Percentiles rank a stretch among this genome's conserved stretches.
phyloP scores from a whole-genome alignment of 2,113 vertebrate genomes.

The Sarotherodon lohbergeri region DNA sequence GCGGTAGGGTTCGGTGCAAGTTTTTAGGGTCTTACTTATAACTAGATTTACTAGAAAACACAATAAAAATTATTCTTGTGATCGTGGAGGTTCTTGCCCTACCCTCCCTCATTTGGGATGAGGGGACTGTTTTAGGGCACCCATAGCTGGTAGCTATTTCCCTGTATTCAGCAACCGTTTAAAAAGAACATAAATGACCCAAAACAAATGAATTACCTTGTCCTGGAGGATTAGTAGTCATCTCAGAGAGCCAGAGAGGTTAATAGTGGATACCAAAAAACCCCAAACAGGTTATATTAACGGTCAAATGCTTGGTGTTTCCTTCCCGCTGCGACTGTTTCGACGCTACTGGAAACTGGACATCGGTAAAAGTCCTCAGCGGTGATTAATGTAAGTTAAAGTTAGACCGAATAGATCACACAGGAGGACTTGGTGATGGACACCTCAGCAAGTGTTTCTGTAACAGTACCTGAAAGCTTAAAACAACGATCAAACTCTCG shows the following conservation, averaged over 20 bases:
- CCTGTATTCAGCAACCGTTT: neutral
- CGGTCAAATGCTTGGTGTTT: neutral
- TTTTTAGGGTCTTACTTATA: neutral
- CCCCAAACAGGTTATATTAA: neutral
- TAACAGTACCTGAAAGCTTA: neutral
- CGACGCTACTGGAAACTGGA: neutral
- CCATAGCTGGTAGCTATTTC: neutral
- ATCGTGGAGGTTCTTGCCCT: neutral
- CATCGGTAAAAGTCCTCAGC: neutral
- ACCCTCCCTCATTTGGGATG: too few relatives aligned
- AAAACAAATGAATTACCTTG: slow-evolving; percentile 26
- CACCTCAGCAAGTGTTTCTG: neutral
- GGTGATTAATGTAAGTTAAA: neutral
- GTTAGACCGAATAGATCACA: neutral
- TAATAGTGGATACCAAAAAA: neutral
- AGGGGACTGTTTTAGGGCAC: neutral
- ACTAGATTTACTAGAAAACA: neutral
- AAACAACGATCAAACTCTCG: neutral
- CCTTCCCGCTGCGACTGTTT: neutral
- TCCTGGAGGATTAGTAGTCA: slow-evolving; percentile 76
- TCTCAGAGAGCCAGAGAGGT: slow-evolving; percentile 26
- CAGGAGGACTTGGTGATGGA: neutral
- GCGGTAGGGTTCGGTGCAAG: neutral
- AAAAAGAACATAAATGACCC: neutral
- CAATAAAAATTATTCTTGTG: neutral